These are phyloP conservation scores for Otolemur crassicaudatus DNA, from an alignment of 2,797 vertebrate genomes.

Conservation along the genomic window DNA sequence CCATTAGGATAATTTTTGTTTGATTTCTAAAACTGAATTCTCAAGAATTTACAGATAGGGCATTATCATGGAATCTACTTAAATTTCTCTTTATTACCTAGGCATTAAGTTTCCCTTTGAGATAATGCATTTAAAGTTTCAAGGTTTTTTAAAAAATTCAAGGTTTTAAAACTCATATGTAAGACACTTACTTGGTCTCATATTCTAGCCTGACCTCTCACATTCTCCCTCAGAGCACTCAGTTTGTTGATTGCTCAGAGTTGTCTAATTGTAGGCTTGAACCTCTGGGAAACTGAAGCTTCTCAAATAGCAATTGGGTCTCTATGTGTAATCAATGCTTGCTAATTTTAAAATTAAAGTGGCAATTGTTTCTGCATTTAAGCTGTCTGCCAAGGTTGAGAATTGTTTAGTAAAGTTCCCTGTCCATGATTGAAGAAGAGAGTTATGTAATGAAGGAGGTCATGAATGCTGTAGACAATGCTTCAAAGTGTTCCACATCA, in stretches of 20 bases:
- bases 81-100: constrained; percentile 53
- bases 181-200: constrained; percentile 56
- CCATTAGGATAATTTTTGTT: constrained; percentile 58
- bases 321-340: constrained; percentile 61
- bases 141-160: constrained; percentile 59
- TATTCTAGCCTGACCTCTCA: constrained; percentile 43
- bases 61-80: constrained; percentile 66
- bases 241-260: constrained; percentile 57
- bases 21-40: constrained; percentile 64
- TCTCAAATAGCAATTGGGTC: constrained; percentile 65
- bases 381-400: constrained; percentile 56
- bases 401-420: constrained; percentile 45
- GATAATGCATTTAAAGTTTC: constrained; percentile 48
- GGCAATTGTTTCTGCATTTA: constrained; percentile 48
- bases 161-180: constrained; percentile 62
- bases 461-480: constrained; percentile 42
- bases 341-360: constrained; percentile 74
- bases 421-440: constrained; percentile 39
- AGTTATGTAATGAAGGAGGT: constrained; percentile 58
- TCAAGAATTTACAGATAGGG: constrained; percentile 54
- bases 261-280: constrained; percentile 60
- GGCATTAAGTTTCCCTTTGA: constrained; percentile 63
- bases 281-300: constrained; percentile 49
- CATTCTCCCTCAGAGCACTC: constrained; percentile 53
- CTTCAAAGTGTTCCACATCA: constrained; percentile 37